A percentile compares a stretch with the other conserved stretches of the same genome.
Evolutionary conservation across 1,140 invertebrate species (phyloP).

Genomic region (Chelonus insularis): DNA sequence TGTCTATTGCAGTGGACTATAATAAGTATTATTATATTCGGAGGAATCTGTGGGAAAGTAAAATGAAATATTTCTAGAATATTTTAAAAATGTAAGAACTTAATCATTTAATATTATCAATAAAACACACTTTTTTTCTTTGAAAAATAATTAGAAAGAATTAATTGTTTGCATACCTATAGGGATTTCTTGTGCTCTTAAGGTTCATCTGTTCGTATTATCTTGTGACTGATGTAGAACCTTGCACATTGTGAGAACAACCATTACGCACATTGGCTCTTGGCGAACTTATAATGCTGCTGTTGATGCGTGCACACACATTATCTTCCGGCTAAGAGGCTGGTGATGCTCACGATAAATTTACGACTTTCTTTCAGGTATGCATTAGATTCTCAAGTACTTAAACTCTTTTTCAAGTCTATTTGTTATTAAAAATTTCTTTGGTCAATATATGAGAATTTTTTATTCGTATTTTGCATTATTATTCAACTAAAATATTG

Average conservation of each 20-base stretch:
- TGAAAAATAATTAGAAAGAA: no score
- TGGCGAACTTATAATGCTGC: not conserved
- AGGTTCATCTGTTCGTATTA: no score
- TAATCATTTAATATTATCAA: no score
- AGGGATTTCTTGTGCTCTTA: no score
- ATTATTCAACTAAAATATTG: no score
- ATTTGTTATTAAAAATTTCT: slow-evolving; percentile 1
- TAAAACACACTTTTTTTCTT: no score
- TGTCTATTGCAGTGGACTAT: no score
- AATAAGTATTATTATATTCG: not conserved
- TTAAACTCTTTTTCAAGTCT: slow-evolving; percentile 22
- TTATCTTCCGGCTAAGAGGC: slow-evolving; percentile 48
- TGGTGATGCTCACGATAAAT: slow-evolving; percentile 48
- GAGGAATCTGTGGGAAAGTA: not conserved
- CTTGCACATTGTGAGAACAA: not conserved
- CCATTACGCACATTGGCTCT: slow-evolving; percentile 14
- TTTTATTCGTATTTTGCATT: no score
- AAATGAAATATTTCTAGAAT: no score
- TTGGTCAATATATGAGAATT: no score
- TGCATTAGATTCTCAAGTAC: slow-evolving; percentile 29
- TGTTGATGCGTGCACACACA: slow-evolving; percentile 33
- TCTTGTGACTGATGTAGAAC: no score
- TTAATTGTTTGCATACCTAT: no score
- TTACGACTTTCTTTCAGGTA: slow-evolving; percentile 44
- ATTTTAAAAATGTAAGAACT: not conserved